A percentile compares a stretch with the other conserved stretches of the same genome.
These are phyloP conservation scores for Apogon talboti DNA, from an alignment of 2,797 vertebrate species.

Conservation along the genomic window DNA sequence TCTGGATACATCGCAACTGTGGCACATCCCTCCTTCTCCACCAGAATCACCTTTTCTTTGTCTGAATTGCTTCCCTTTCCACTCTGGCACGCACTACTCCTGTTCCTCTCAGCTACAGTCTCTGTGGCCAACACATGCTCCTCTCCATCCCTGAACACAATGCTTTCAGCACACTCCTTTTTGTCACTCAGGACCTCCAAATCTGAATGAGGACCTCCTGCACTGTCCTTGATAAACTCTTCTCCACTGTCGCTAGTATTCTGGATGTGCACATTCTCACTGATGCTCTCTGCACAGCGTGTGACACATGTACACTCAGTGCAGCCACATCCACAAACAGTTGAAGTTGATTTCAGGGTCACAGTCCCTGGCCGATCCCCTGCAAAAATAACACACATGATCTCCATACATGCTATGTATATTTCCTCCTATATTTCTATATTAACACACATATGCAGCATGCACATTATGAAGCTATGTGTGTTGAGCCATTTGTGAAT, in stretches of 20 bases:
- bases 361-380: conserved; percentile 30
- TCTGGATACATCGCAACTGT: conserved; percentile 87
- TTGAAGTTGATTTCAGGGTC: conserved; percentile 23
- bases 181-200: conserved; percentile 10
- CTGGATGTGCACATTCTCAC: conserved; percentile 6
- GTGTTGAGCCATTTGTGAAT: neutral
- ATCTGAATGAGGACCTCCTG: neutral
- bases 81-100: conserved; percentile 3
- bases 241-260: neutral
- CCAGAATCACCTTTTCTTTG: conserved; percentile 80
- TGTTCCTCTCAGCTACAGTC: neutral
- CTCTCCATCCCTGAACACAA: conserved; percentile 44
- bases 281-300: conserved; percentile 10
- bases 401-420: no score
- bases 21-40: conserved; percentile 89
- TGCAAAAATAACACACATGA: conserved; percentile 35
- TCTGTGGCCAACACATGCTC: conserved; percentile 11
- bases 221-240: neutral
- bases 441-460: neutral
- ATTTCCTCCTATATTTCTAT: no score
- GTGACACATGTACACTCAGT: conserved; percentile 31
- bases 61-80: conserved; percentile 18
- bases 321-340: conserved; percentile 22
- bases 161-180: conserved; percentile 52
- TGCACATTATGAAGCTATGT: neutral